phyloP scores from a whole-genome alignment of 2,797 vertebrate species.

The Avahi laniger region DNA sequence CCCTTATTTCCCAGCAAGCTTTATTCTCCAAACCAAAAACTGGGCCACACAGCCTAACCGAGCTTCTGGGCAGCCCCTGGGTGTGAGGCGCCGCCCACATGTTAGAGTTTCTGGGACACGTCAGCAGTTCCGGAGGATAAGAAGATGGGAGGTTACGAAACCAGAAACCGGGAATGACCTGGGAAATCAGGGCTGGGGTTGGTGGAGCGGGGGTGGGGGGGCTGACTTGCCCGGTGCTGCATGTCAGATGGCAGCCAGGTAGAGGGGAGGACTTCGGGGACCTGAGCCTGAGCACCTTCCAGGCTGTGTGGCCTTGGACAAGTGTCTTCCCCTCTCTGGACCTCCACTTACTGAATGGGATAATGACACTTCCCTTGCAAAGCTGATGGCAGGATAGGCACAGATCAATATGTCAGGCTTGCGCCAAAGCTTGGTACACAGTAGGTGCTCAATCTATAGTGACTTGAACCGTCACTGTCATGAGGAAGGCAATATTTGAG shows the following conservation, averaged over 20 bases:
- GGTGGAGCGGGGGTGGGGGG: neutral
- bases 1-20: neutral
- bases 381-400: neutral
- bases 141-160: slow-evolving; percentile 47
- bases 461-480: neutral
- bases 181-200: neutral
- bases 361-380: neutral
- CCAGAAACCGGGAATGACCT: slow-evolving; percentile 52
- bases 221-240: fast-evolving
- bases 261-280: neutral
- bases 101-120: slow-evolving; percentile 62
- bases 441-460: neutral
- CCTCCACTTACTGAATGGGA: fast-evolving
- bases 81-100: neutral
- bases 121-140: neutral
- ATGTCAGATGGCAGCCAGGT: fast-evolving
- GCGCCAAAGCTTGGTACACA: neutral
- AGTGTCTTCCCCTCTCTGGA: neutral
- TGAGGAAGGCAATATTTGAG: neutral
- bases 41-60: slow-evolving; percentile 56
- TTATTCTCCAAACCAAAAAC: slow-evolving; percentile 51
- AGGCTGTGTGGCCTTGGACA: neutral
- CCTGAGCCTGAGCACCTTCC: neutral
- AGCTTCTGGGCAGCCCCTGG: slow-evolving; percentile 27
- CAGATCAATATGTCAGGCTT: neutral